Evolutionary conservation across 2,113 vertebrate species (phyloP).

Genomic region (Lophura nycthemera): DNA sequence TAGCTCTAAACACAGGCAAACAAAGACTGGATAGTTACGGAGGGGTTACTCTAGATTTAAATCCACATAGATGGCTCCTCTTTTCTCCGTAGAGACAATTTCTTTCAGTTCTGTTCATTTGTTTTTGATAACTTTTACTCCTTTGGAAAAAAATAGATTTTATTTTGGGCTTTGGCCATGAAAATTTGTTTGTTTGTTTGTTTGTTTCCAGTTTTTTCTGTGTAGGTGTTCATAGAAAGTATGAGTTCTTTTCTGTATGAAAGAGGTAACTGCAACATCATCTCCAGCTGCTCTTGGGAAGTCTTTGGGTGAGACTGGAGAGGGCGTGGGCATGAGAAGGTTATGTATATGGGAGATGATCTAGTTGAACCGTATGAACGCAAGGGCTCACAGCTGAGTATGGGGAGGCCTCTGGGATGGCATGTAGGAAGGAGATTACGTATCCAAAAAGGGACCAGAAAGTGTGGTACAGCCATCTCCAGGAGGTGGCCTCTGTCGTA

Average conservation of each 20-base stretch:
- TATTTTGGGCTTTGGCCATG: neutral
- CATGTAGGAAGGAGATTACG: fast-evolving
- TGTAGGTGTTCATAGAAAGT: neutral
- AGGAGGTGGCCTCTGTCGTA: neutral
- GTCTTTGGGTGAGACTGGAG: neutral
- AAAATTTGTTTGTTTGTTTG: neutral
- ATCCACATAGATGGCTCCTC: neutral
- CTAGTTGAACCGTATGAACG: fast-evolving
- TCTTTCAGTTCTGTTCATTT: neutral
- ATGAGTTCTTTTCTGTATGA: fast-evolving
- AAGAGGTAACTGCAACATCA: neutral
- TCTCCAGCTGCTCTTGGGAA: neutral
- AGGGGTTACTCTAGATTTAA: neutral
- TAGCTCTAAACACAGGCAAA: neutral
- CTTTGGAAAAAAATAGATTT: neutral
- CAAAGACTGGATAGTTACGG: neutral
- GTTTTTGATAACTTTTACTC: neutral
- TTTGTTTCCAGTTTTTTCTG: neutral
- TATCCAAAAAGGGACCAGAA: neutral
- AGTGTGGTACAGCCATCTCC: fast-evolving
- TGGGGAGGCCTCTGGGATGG: neutral
- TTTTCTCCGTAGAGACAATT: neutral
- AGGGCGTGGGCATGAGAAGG: fast-evolving
- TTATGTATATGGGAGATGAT: fast-evolving
- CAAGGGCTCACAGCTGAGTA: fast-evolving